These are phyloP conservation scores for Epicauta chinensis DNA, from an alignment of 1,140 invertebrate species.

Conservation along the genomic window DNA sequence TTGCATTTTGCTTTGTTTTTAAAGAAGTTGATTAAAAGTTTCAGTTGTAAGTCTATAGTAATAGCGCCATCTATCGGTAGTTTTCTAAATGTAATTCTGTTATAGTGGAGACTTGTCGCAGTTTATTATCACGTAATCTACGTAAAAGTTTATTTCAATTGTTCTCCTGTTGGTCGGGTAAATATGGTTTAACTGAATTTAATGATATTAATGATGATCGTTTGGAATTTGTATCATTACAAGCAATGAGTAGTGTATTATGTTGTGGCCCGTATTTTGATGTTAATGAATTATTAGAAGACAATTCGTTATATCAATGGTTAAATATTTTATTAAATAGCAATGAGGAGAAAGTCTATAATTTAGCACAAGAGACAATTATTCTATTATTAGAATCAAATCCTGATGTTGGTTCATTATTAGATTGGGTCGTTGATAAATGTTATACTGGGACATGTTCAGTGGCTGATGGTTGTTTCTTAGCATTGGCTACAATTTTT, in stretches of 20 bases:
- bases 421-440: constrained; percentile 96
- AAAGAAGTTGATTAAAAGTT: constrained; percentile 87
- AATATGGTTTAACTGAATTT: constrained; percentile 52
- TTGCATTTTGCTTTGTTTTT: constrained; percentile 93
- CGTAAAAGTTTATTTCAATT: constrained; percentile 82
- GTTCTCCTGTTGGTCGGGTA: constrained; percentile 90
- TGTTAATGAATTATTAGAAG: constrained; percentile 71
- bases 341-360: constrained; percentile 83
- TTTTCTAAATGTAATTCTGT: no score
- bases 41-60: constrained; percentile 79
- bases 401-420: constrained; percentile 82
- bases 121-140: constrained; percentile 80
- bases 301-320: constrained; percentile 92
- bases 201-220: constrained; percentile 50
- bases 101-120: constrained; percentile 73
- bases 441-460: constrained; percentile 88
- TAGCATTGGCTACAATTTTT: constrained; percentile 92
- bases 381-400: constrained; percentile 93
- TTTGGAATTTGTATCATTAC: constrained; percentile 61
- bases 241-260: constrained; percentile 90
- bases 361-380: constrained; percentile 87
- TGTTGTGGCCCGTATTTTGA: constrained; percentile 95
- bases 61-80: no score
- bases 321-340: constrained; percentile 84
- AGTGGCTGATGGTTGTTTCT: constrained; percentile 93